phyloP scores from a whole-genome alignment of 2,113 vertebrate genomes.

The Pteruthius melanotis region DNA sequence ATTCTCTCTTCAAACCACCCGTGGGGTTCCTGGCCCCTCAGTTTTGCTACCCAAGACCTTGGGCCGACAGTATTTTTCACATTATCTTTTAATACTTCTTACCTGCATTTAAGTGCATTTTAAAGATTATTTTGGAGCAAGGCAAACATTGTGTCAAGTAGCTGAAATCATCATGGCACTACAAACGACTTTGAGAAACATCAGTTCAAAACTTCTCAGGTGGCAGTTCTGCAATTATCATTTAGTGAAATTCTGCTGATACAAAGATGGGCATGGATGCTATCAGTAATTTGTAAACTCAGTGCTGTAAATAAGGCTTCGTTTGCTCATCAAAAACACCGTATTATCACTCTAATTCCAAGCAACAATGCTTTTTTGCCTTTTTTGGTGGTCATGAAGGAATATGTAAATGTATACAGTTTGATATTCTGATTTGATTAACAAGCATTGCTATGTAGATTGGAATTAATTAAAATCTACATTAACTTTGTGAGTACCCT shows the following conservation, averaged over 20 bases:
- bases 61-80: background rate
- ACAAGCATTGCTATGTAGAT: background rate
- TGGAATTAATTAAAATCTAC: constrained; percentile 11
- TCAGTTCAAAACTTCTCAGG: background rate
- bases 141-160: background rate
- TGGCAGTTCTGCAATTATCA: background rate
- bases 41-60: background rate
- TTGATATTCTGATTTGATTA: constrained; percentile 18
- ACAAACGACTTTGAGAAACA: background rate
- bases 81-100: background rate
- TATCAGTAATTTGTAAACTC: background rate
- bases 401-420: background rate
- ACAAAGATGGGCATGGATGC: background rate
- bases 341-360: background rate
- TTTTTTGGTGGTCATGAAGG: background rate
- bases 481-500: background rate
- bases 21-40: background rate
- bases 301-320: background rate
- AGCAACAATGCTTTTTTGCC: background rate
- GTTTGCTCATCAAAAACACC: background rate
- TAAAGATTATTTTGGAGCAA: background rate
- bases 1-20: background rate
- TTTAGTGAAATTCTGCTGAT: background rate
- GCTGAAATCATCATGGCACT: background rate
- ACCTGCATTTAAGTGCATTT: background rate